Percentiles rank a stretch among this genome's conserved stretches.
These are phyloP conservation scores for Parnassius glacialis DNA, from an alignment of 2,888 invertebrate genomes.

Conservation along the genomic window DNA sequence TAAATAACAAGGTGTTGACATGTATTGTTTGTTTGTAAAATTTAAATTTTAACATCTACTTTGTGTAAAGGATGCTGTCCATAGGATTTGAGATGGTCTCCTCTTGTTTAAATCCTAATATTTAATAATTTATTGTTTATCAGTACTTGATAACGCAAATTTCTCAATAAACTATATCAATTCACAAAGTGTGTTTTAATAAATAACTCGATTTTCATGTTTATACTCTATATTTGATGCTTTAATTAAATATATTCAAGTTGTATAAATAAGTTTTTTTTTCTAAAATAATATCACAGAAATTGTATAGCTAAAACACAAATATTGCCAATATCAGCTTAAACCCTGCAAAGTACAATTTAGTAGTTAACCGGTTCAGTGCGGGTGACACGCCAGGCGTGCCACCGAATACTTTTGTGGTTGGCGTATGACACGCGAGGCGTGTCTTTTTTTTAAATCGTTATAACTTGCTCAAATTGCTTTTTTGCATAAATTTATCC, in stretches of 20 bases:
- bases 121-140: slow-evolving; percentile 78
- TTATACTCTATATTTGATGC: neutral
- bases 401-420: too few relatives aligned
- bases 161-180: slow-evolving; percentile 72
- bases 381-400: too few relatives aligned
- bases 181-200: slow-evolving; percentile 43
- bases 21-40: slow-evolving; percentile 71
- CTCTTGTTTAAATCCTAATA: slow-evolving; percentile 63
- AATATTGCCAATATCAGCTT: too few relatives aligned
- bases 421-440: too few relatives aligned
- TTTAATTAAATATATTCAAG: neutral
- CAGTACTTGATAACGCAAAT: slow-evolving; percentile 74
- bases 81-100: slow-evolving; percentile 65
- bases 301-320: neutral
- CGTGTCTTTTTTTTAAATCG: too few relatives aligned
- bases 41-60: slow-evolving; percentile 66
- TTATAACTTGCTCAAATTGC: too few relatives aligned
- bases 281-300: slow-evolving; percentile 13
- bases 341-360: too few relatives aligned
- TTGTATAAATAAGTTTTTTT: neutral
- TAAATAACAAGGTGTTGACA: slow-evolving; percentile 62
- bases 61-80: slow-evolving; percentile 49
- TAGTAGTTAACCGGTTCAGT: too few relatives aligned
- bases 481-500: too few relatives aligned
- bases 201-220: slow-evolving; percentile 2